These are phyloP conservation scores for Pararge aegeria DNA, from an alignment of 1,140 invertebrate genomes.

Conservation along the genomic window DNA sequence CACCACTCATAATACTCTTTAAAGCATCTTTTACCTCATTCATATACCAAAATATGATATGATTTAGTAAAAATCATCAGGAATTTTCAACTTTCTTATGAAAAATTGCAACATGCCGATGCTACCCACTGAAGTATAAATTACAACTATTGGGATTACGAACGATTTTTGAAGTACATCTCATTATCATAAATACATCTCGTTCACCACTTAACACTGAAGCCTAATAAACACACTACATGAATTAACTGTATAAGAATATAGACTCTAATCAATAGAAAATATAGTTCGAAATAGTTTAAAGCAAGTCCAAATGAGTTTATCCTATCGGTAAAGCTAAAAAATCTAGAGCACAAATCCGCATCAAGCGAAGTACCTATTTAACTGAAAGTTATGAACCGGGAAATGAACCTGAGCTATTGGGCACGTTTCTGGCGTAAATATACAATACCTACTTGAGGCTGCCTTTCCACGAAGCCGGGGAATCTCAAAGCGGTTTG, in stretches of 20 bases:
- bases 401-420: conserved; percentile 52
- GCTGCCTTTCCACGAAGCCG: no score
- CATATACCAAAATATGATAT: not conserved
- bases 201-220: conserved; percentile 4
- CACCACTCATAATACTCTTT: no score
- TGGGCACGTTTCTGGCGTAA: conserved; percentile 47
- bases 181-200: conserved; percentile 27
- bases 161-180: not conserved
- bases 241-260: not conserved
- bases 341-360: conserved; percentile 54
- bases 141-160: conserved; percentile 7
- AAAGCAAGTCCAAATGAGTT: not conserved
- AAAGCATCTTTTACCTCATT: not conserved
- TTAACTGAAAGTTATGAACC: conserved; percentile 54
- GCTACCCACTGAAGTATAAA: conserved; percentile 2
- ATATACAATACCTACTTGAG: conserved; percentile 29
- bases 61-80: not conserved
- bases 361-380: conserved; percentile 44
- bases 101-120: not conserved
- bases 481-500: no score
- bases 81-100: not conserved
- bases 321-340: conserved; percentile 19
- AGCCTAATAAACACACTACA: not conserved
- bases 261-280: not conserved
- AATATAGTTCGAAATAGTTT: conserved; percentile 9